Conservation (phyloP, 2,797 vertebrate genomes). For the Naso thynnoides region DNA sequence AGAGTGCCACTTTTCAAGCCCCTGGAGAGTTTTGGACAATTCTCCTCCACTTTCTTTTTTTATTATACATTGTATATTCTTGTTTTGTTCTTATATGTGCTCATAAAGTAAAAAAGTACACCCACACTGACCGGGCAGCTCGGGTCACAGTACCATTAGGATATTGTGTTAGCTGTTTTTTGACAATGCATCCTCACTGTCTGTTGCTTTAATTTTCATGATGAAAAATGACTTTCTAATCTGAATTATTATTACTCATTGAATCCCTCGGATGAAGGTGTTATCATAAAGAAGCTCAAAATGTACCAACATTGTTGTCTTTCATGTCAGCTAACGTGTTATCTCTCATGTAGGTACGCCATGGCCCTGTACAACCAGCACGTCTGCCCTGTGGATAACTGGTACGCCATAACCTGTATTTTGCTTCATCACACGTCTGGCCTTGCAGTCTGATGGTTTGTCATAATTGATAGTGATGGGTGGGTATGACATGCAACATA, state of each 20-base stretch:
- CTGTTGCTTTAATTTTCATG: not conserved
- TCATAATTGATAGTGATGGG: not conserved
- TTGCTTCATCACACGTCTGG: conserved; percentile 8
- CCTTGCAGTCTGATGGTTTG: not conserved
- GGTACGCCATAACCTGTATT: conserved; percentile 69
- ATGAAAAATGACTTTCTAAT: not conserved
- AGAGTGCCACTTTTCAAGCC: too few relatives aligned
- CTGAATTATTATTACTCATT: not conserved
- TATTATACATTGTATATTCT: too few relatives aligned
- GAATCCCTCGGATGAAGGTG: not conserved
- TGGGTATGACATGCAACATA: not conserved
- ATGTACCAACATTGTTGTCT: not conserved
- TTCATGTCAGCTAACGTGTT: conserved; percentile 28
- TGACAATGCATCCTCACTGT: not conserved
- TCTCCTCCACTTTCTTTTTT: too few relatives aligned
- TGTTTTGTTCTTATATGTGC: too few relatives aligned
- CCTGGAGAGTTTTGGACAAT: too few relatives aligned
- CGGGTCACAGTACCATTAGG: not conserved
- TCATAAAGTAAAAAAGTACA: too few relatives aligned
- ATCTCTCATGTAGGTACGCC: conserved; percentile 80
- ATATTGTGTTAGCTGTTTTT: not conserved
- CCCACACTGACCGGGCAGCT: too few relatives aligned
- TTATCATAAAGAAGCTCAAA: conserved; percentile 1
- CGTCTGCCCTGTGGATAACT: conserved; percentile 88
- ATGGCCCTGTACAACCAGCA: conserved; percentile 90